Base-by-base conservation (phyloP, 2,797 vertebrate species). In the Paguma larvata region DNA sequence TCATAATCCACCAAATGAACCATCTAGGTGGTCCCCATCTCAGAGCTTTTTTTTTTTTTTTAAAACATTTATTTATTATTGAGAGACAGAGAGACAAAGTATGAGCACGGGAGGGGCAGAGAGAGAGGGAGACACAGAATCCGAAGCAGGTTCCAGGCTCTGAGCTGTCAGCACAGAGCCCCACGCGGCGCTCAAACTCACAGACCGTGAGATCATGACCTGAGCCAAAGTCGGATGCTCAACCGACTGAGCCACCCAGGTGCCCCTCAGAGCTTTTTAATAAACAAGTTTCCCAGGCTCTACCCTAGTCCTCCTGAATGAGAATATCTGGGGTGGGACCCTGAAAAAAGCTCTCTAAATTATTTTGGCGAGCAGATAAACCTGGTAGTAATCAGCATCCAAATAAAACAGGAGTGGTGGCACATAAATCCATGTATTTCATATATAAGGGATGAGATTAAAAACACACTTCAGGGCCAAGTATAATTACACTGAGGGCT, bases 351-450 rank as follows among this genome's bases (percentile, higher is more conserved):
- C 25, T 68, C 19, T 30, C 62, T 67, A 87, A 73, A 6, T 94
- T 86, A 91, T 84, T 91, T 94, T 72, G 94, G 27, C 27, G 41
- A 94, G 75, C n/a, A 70, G n/a, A 88, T 78, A 78, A 94, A 51
- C 13, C 56, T 90, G 11, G 14, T 30, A 44, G 56, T 93, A 96
- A 91, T 70, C 27, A 77, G 13, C 14, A 96, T 51, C 34, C 51
- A 96, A 90, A 51, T 94, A 88, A 96, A 92, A 83, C 0, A 92
- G 84, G 23, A 97, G 59, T 90, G 16, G 48, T 75, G 9, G 25
- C 82, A 94, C 15, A 77, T 75, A 93, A 79, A 56, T 51, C 32
- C 34, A 84, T 19, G 13, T 65, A 86, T 19, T 63, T 85, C 46
- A 86, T 7, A 79, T 65, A 59, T 72, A 91, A 83, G 82, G 27